phyloP scores from a whole-genome alignment of 2,113 vertebrate genomes.

The Dendrocopos noguchii region DNA sequence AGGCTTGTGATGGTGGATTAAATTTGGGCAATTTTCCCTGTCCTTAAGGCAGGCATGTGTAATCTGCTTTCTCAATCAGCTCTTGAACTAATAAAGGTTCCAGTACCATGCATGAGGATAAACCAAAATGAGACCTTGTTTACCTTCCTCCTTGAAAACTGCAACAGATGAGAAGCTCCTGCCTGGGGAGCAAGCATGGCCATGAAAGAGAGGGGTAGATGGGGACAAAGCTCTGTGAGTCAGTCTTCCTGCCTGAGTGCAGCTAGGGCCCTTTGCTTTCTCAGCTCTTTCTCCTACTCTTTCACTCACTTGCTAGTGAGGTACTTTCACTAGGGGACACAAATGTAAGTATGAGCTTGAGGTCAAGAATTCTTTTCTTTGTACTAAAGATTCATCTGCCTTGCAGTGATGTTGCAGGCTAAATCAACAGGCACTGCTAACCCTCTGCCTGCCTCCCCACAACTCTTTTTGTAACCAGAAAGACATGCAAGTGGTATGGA shows the following conservation, averaged over 20 bases:
- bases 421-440: not conserved
- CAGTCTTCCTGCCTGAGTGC: not conserved
- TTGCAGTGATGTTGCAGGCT: rapidly evolving
- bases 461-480: not conserved
- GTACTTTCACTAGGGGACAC: not conserved
- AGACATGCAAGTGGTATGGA: not conserved
- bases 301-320: not conserved
- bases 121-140: not conserved
- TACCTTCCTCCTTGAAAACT: not conserved
- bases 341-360: not conserved
- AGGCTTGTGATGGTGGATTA: not conserved
- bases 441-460: not conserved
- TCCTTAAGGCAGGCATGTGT: not conserved
- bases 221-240: not conserved
- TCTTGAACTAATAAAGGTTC: not conserved
- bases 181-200: not conserved
- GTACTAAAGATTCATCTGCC: not conserved
- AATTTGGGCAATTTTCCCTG: not conserved
- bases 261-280: not conserved
- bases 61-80: not conserved
- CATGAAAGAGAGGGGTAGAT: not conserved
- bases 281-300: not conserved
- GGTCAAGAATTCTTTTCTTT: not conserved
- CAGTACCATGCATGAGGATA: not conserved
- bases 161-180: not conserved